Conservation (phyloP, 2,888 invertebrate species). For the Epinotia bilunana region DNA sequence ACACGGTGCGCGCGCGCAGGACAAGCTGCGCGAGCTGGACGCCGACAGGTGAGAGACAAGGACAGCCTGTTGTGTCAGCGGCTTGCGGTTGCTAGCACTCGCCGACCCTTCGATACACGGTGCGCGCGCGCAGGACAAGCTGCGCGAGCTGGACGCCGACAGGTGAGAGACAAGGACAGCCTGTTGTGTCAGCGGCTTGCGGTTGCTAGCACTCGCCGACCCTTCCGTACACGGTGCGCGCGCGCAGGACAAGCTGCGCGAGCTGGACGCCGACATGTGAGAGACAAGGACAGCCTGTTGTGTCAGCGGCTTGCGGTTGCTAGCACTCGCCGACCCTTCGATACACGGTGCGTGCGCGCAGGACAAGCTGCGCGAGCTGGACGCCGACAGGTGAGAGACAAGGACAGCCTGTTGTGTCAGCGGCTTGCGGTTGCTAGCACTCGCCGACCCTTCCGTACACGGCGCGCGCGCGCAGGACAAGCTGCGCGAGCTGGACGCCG, state of each 20-base stretch:
- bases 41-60: conserved; percentile 84
- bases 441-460: conserved; percentile 95
- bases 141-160: conserved; percentile 82
- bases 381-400: conserved; percentile 87
- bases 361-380: conserved; percentile 86
- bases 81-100: conserved; percentile 87
- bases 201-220: too few relatives aligned
- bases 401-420: too few relatives aligned
- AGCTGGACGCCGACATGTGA: conserved; percentile 81
- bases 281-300: conserved; percentile 94
- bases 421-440: too few relatives aligned
- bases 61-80: conserved; percentile 94
- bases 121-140: conserved; percentile 87
- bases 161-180: conserved; percentile 92
- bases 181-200: too few relatives aligned
- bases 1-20: conserved; percentile 91
- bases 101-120: conserved; percentile 96
- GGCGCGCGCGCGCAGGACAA: conserved; percentile 90
- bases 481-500: conserved; percentile 83
- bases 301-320: conserved; percentile 86
- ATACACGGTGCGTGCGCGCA: conserved; percentile 93
- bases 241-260: conserved; percentile 88
- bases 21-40: conserved; percentile 85
- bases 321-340: conserved; percentile 93
- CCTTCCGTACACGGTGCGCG: conserved; percentile 92